Base-by-base conservation (phyloP, 2,797 vertebrate genomes). In the Chromis chromis region DNA sequence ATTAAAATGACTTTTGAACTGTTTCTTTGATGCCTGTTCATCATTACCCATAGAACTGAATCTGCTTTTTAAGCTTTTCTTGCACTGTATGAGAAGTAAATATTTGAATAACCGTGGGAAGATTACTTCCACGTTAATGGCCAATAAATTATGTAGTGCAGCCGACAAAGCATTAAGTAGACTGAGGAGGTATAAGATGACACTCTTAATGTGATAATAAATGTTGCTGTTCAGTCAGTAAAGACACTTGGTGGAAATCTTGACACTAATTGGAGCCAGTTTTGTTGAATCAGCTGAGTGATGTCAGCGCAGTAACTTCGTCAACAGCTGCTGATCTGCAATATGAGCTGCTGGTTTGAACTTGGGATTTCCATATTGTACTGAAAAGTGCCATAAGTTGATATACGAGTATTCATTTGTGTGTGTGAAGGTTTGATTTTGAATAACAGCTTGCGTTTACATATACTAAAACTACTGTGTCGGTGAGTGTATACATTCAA, bases 271-370 rank as follows among this genome's bases (percentile, higher is more conserved):
- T 74, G 27, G 7, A 48, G 42, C 6, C 12, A 31, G 48, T 75
- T 72, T 75, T 58, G 67, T 65, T 44, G 54, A 61, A 61, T 50
- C 56, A 63, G 74, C 64, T 22, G 21, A 60, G 55, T 9, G 49
- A 48, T n/a, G 14, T 65, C 68, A 54, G 59, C 53, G 46, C 31
- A 16, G 55, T 50, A 5, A 52, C 48, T 55, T 40, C 19, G n/a
- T 50, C 28, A 40, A 24, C 33, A 61, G 17, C 60, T 57, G 64
- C 65, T 52, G 19, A 50, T 33, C 28, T 52, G 42, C 50, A 63
- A 24, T 55, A 27, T 31, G 53, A 31, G 19, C 53, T 27, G 50
- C 24, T 53, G 24, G 24, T 53, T 53, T 27, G 52, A 52, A 55
- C 11, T 25, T n/a, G 25, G 50, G 24, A 40, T n/a, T 42, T 49